phyloP scores from a whole-genome alignment of 2,888 invertebrate species.

The Papilio gigon region DNA sequence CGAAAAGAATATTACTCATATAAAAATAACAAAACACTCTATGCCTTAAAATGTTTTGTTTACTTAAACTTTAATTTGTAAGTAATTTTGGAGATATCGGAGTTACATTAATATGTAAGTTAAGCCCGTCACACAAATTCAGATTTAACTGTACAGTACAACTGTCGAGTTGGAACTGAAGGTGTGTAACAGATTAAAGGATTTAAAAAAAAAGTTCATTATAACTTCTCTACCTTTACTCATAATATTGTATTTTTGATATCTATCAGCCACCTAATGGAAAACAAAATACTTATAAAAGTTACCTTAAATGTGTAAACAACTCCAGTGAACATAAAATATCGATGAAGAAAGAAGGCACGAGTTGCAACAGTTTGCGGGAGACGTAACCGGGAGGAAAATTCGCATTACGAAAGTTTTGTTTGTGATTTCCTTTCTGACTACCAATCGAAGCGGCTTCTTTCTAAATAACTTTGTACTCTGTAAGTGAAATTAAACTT shows the following conservation, averaged over 20 bases:
- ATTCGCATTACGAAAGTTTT: slow-evolving; percentile 31
- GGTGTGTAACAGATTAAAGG: no score
- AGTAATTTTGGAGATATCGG: no score
- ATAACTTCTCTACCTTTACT: no score
- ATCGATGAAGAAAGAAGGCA: slow-evolving; percentile 2
- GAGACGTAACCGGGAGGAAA: slow-evolving; percentile 27
- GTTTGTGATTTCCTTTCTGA: slow-evolving; percentile 32
- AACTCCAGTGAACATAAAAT: background rate
- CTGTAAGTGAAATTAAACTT: slow-evolving; percentile 13
- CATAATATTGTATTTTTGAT: no score
- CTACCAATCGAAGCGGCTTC: slow-evolving; percentile 8
- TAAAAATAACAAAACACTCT: slow-evolving; percentile 28
- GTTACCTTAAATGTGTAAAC: background rate
- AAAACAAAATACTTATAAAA: background rate
- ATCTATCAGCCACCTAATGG: no score
- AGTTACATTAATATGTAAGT: no score
- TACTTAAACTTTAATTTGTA: no score
- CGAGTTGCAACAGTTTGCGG: slow-evolving; percentile 24
- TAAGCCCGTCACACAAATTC: no score
- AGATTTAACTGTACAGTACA: no score
- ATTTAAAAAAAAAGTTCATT: no score
- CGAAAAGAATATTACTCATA: slow-evolving; percentile 34
- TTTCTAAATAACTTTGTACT: slow-evolving; percentile 13
- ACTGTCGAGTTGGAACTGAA: no score
- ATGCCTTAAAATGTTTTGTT: slow-evolving; percentile 2